Conservation (phyloP, 2,113 vertebrate species). For the Aplodontia rufa region DNA sequence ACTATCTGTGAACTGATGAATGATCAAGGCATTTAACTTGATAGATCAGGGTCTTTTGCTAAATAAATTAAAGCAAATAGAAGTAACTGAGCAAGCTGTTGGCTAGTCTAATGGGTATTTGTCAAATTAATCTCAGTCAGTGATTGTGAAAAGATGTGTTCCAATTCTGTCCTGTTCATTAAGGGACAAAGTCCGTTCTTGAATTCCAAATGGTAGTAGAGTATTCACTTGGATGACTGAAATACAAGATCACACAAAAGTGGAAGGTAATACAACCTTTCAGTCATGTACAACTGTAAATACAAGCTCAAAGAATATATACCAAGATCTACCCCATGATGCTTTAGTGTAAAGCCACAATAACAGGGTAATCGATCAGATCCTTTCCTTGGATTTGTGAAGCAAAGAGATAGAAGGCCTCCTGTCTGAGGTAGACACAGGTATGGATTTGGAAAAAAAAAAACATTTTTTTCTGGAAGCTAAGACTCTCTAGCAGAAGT, state of each 20-base stretch:
- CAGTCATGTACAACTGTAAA: not conserved
- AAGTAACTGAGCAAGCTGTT: constrained; percentile 57
- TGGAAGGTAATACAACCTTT: not conserved
- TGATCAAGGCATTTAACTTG: constrained; percentile 66
- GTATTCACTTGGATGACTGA: not conserved
- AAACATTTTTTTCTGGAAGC: not conserved
- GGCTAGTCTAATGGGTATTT: constrained; percentile 58
- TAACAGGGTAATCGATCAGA: not conserved
- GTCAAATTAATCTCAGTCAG: constrained; percentile 72
- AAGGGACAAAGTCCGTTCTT: constrained; percentile 34
- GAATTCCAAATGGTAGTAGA: constrained; percentile 46
- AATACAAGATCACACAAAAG: not conserved
- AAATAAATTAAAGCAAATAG: constrained; percentile 78
- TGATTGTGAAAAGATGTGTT: constrained; percentile 55
- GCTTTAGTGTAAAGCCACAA: not conserved
- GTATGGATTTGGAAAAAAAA: not conserved
- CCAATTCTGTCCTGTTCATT: constrained; percentile 40
- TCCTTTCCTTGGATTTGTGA: not conserved
- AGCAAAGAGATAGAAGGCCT: not conserved
- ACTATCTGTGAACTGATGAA: constrained; percentile 46
- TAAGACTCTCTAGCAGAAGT: not conserved
- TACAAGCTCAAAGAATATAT: not conserved
- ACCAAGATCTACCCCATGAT: not conserved
- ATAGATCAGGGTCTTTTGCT: constrained; percentile 67
- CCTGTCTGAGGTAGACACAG: not conserved